phyloP scores from a whole-genome alignment of 2,797 vertebrate genomes.

The Steatocranus sp. region DNA sequence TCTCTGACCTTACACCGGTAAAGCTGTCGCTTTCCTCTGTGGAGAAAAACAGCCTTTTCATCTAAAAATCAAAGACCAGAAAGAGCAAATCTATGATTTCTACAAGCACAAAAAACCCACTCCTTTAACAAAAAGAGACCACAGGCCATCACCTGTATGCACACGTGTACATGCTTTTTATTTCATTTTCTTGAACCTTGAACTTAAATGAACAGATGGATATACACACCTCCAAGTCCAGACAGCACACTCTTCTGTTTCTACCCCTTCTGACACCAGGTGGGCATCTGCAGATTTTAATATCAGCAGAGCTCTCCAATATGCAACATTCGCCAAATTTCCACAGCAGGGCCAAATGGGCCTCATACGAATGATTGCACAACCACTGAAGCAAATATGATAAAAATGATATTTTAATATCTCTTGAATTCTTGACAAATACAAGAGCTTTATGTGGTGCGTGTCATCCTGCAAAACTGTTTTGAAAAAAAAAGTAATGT shows the following conservation, averaged over 20 bases:
- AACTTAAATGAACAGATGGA: constrained; percentile 31
- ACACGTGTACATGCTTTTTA: background rate
- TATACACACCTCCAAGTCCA: constrained; percentile 16
- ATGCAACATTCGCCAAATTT: constrained; percentile 28
- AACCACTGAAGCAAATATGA: constrained; percentile 15
- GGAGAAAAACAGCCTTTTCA: constrained; percentile 13
- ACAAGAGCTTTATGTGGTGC: background rate
- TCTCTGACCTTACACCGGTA: constrained; percentile 10
- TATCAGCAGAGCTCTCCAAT: constrained; percentile 75
- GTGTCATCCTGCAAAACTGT: background rate
- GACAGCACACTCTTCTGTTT: constrained; percentile 22
- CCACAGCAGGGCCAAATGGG: constrained; percentile 21
- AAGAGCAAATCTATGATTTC: background rate
- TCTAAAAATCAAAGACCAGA: constrained; percentile 29
- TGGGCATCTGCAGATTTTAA: constrained; percentile 84
- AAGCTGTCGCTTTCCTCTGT: constrained; percentile 1
- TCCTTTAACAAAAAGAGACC: constrained; percentile 2
- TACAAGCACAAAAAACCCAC: background rate
- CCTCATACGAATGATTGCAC: constrained; percentile 30
- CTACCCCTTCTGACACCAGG: constrained; percentile 27
- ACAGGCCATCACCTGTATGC: constrained; percentile 13
- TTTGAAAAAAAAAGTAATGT: background rate
- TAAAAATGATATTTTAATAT: background rate
- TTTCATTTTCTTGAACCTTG: background rate
- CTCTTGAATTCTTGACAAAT: background rate